A percentile compares a stretch with the other conserved stretches of the same genome.
Conservation (phyloP, 2,113 vertebrate genomes). For the Xyrauchen texanus region DNA sequence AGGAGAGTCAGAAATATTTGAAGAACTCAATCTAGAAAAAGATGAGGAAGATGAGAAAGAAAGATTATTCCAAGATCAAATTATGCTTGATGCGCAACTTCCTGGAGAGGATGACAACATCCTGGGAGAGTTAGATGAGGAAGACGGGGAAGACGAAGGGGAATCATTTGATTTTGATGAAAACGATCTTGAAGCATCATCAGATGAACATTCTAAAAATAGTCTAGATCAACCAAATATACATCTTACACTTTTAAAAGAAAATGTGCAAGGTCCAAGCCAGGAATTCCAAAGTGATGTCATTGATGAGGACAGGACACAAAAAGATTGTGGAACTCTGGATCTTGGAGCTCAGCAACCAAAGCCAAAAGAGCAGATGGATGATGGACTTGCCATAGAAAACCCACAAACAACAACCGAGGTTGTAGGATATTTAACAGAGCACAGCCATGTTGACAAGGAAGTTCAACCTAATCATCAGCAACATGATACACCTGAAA, state of each 20-base stretch:
- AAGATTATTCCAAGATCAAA: not conserved
- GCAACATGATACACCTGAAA: not conserved
- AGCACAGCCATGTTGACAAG: not conserved
- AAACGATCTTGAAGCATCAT: conserved; percentile 54
- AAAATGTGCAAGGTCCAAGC: not conserved
- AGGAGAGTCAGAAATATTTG: no score
- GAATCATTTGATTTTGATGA: conserved; percentile 71
- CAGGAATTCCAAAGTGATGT: no score
- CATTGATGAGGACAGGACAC: not conserved
- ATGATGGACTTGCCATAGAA: conserved; percentile 4
- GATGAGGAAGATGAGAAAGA: no score
- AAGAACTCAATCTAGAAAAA: not conserved
- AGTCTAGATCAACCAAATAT: conserved; percentile 40
- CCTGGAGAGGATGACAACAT: not conserved
- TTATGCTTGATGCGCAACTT: not conserved
- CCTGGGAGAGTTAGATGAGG: conserved; percentile 21
- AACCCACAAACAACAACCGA: not conserved
- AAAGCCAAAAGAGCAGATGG: conserved; percentile 2
- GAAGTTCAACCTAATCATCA: not conserved
- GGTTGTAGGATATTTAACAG: not conserved
- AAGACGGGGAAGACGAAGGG: conserved; percentile 58
- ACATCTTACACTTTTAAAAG: conserved; percentile 15
- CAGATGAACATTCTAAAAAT: not conserved
- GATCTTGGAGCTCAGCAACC: not conserved
- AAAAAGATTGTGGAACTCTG: not conserved